These are phyloP conservation scores for Empis livida DNA, from an alignment of 2,888 invertebrate genomes.

Conservation along the genomic window DNA sequence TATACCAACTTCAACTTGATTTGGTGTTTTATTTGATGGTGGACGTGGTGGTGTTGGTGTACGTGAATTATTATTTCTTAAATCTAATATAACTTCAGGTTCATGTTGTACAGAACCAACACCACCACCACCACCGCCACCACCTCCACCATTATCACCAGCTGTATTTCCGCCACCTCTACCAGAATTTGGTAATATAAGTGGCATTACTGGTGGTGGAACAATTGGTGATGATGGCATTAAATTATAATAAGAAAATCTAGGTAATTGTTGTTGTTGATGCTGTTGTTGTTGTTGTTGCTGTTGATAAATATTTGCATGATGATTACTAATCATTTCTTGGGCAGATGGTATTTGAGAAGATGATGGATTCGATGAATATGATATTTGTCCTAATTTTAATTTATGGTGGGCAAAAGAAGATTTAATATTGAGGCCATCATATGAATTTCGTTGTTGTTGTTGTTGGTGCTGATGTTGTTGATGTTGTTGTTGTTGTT, in stretches of 20 bases:
- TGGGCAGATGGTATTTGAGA: constrained; percentile 5
- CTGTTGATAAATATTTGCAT: constrained; percentile 3
- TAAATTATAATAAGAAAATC: constrained; percentile 16
- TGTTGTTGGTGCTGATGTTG: constrained; percentile 7
- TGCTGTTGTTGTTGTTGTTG: constrained; percentile 11
- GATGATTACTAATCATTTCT: background rate
- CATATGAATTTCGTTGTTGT: constrained; percentile 13
- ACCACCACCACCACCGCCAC: too few relatives aligned
- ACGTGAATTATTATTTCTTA: constrained; percentile 26
- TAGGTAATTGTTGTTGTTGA: constrained; percentile 9
- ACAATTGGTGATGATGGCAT: constrained; percentile 12
- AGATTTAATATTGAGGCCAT: constrained; percentile 24
- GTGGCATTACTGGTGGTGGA: constrained; percentile 13
- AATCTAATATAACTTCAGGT: constrained; percentile 34
- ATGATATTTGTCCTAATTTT: constrained; percentile 26
- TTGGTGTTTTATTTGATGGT: constrained; percentile 11
- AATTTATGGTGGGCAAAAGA: constrained; percentile 35
- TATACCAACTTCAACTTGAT: constrained; percentile 63
- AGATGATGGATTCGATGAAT: constrained; percentile 14
- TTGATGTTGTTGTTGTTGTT: constrained; percentile 9
- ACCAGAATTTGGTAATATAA: constrained; percentile 7
- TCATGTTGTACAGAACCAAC: constrained; percentile 8
- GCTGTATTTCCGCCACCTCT: too few relatives aligned
- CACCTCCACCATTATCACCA: too few relatives aligned
- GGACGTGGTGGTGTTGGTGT: constrained; percentile 8